Percentiles rank a stretch among this genome's conserved stretches.
Evolutionary conservation across 2,797 vertebrate species (phyloP).

Genomic region (Xenopus petersii): DNA sequence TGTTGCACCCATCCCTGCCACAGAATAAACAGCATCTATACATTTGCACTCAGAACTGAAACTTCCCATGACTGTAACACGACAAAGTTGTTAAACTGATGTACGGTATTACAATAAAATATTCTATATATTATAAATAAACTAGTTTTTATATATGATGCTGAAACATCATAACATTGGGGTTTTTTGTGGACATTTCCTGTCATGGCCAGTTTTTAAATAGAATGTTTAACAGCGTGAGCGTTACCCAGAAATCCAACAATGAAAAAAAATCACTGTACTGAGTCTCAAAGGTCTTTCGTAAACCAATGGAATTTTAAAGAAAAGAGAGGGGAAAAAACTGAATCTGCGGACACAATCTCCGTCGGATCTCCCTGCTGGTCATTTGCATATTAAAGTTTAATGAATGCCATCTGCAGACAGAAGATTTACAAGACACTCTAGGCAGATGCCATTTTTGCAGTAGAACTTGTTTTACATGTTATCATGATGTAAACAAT

Average conservation of each 20-base stretch:
- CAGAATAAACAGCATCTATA: no score
- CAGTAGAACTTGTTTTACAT: background rate
- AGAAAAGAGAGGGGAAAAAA: background rate
- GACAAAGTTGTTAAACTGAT: background rate
- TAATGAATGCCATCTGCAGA: slow-evolving; percentile 22
- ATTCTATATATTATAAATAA: background rate
- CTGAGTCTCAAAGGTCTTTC: background rate
- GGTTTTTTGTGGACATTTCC: no score
- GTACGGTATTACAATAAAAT: background rate
- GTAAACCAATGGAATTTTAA: slow-evolving; percentile 3
- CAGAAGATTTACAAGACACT: slow-evolving; percentile 1
- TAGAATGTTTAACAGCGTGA: background rate
- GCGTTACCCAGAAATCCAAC: background rate
- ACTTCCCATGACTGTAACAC: no score
- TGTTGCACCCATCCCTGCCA: no score
- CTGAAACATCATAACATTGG: background rate
- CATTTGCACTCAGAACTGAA: no score
- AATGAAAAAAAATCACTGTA: background rate
- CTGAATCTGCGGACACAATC: background rate
- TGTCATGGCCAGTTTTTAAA: background rate
- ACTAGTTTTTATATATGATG: background rate
- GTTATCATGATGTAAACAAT: slow-evolving; percentile 6
- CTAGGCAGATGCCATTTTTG: background rate
- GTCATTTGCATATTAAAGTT: slow-evolving; percentile 24
- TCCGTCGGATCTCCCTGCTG: slow-evolving; percentile 4